Evolutionary conservation across 2,888 invertebrate genomes (phyloP).

Genomic region (Eucera pruinosa): DNA sequence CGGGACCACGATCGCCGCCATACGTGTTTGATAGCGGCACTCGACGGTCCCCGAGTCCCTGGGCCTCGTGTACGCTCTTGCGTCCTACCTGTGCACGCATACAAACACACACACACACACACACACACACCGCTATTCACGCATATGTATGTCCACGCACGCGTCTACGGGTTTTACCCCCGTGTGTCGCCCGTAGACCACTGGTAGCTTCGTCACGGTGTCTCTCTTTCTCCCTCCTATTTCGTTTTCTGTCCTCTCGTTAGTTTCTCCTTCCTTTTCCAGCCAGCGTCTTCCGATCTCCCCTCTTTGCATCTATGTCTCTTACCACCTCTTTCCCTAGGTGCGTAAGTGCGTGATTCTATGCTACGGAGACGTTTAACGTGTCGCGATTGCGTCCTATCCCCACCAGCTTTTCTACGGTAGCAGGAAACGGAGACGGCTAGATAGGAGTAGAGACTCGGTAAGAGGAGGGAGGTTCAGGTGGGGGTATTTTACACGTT

Average conservation of each 20-base stretch:
- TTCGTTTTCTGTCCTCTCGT: slow-evolving; percentile 11
- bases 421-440: not conserved
- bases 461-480: not conserved
- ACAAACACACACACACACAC: slow-evolving; percentile 2
- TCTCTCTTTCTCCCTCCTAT: slow-evolving; percentile 33
- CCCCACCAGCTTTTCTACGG: slow-evolving; percentile 40
- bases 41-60: slow-evolving; percentile 28
- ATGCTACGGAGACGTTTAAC: slow-evolving; percentile 62
- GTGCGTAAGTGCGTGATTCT: slow-evolving; percentile 68
- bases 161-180: slow-evolving; percentile 55
- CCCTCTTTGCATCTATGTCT: slow-evolving; percentile 29
- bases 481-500: slow-evolving; percentile 33
- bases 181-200: slow-evolving; percentile 60
- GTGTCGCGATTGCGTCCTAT: slow-evolving; percentile 61
- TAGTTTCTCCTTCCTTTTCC: slow-evolving; percentile 12
- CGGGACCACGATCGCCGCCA: slow-evolving; percentile 56
- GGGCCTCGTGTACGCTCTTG: slow-evolving; percentile 18
- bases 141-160: not conserved
- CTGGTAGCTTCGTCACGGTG: slow-evolving; percentile 62
- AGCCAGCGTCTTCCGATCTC: slow-evolving; percentile 20
- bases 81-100: not conserved
- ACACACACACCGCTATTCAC: slow-evolving; percentile 29
- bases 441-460: not conserved
- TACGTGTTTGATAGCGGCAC: slow-evolving; percentile 65
- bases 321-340: slow-evolving; percentile 55